Conservation (phyloP, 2,113 vertebrate species). For the Loxodonta africana region DNA sequence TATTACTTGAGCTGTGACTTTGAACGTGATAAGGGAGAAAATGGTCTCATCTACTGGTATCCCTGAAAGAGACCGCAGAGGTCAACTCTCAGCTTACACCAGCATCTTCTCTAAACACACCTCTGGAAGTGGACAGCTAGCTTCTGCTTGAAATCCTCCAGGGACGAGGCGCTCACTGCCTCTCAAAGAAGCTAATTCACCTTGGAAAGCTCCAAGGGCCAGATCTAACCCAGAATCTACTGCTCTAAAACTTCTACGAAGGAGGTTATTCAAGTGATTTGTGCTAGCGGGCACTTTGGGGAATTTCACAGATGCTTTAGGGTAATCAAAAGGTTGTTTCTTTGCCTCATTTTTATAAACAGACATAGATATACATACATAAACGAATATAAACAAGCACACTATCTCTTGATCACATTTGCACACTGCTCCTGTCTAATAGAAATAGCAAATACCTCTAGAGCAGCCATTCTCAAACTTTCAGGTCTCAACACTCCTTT, state of each 20-base stretch:
- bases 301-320: not conserved
- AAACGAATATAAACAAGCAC: not conserved
- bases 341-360: not conserved
- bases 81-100: not conserved
- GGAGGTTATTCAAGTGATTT: not conserved
- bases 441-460: conserved; percentile 17
- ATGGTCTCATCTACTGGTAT: not conserved
- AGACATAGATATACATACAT: not conserved
- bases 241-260: not conserved
- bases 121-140: not conserved
- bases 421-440: not conserved
- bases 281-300: not conserved
- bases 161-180: not conserved
- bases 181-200: not conserved
- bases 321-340: not conserved
- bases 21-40: not conserved
- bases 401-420: not conserved
- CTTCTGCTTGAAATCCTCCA: not conserved
- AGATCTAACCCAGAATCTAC: not conserved
- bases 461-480: not conserved
- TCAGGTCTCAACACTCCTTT: not conserved
- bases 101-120: not conserved
- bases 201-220: not conserved
- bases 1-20: not conserved
- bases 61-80: not conserved